Conservation (phyloP, 2,888 invertebrate genomes). For the Julus scandinavius region DNA sequence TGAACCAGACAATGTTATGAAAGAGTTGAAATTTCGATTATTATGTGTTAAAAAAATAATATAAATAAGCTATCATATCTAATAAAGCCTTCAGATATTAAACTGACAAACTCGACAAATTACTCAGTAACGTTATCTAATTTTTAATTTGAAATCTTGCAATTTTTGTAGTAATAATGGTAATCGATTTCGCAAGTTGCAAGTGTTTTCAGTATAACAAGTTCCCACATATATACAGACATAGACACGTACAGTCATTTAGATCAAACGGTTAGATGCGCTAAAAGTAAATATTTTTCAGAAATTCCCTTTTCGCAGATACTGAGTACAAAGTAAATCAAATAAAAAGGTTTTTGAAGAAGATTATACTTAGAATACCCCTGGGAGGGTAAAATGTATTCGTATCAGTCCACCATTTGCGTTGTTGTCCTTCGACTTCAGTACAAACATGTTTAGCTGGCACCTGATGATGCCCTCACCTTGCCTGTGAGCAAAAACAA, state of each 20-base stretch:
- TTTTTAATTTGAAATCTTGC: not conserved
- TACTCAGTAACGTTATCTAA: not conserved
- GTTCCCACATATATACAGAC: not conserved
- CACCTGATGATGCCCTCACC: conserved; percentile 46
- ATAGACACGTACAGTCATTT: conserved; percentile 34
- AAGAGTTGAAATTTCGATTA: no score
- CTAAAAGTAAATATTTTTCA: conserved; percentile 19
- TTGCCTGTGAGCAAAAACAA: conserved; percentile 36
- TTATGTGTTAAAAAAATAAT: no score
- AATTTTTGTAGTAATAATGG: not conserved
- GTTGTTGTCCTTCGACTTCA: conserved; percentile 33
- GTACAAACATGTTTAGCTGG: conserved; percentile 39
- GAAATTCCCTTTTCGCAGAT: conserved; percentile 34
- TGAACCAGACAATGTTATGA: no score
- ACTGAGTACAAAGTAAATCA: conserved; percentile 39
- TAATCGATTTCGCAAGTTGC: conserved; percentile 22
- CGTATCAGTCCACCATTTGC: conserved; percentile 43
- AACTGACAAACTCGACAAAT: not conserved
- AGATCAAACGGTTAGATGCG: conserved; percentile 43
- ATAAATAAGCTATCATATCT: no score
- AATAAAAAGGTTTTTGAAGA: conserved; percentile 46
- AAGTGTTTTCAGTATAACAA: not conserved
- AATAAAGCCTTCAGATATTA: not conserved
- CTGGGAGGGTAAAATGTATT: conserved; percentile 26
- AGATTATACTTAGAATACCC: conserved; percentile 21